These are phyloP conservation scores for Sphyrna mokarran DNA, from an alignment of 2,113 vertebrate genomes.

Conservation along the genomic window DNA sequence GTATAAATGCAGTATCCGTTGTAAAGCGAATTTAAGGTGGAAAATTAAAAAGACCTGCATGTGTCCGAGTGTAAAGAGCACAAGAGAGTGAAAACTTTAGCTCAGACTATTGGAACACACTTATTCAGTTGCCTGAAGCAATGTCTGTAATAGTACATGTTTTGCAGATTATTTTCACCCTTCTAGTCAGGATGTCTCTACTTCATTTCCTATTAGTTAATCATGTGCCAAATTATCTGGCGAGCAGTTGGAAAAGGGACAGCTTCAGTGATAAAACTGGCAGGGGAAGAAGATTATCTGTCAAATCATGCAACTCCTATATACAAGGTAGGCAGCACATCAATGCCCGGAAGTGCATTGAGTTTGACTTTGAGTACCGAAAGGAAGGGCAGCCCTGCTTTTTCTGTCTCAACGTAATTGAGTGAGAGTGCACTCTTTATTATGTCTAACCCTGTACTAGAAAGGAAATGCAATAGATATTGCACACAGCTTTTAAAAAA, in stretches of 20 bases:
- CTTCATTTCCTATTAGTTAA: conserved; percentile 55
- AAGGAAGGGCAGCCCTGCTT: conserved; percentile 50
- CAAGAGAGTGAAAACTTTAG: background rate
- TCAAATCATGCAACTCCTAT: conserved; percentile 52
- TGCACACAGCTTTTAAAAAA: background rate
- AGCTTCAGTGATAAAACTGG: conserved; percentile 60
- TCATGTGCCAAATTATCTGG: conserved; percentile 51
- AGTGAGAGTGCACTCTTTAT: conserved; percentile 41
- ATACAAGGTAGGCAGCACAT: conserved; percentile 52
- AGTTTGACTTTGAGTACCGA: conserved; percentile 41
- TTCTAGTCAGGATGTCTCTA: conserved; percentile 45
- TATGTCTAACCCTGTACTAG: conserved; percentile 41
- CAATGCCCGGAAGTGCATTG: conserved; percentile 58
- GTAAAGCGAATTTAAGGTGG: background rate
- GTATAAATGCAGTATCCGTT: too few species aligned
- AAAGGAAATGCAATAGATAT: conserved; percentile 44
- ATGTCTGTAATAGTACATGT: background rate
- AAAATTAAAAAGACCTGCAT: background rate
- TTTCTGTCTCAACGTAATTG: conserved; percentile 42
- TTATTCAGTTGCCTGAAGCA: background rate
- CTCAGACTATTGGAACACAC: background rate
- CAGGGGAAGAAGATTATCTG: conserved; percentile 58
- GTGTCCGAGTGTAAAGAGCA: background rate
- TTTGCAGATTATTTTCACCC: conserved; percentile 41
- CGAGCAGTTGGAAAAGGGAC: conserved; percentile 47